phyloP scores from a whole-genome alignment of 1,140 invertebrate genomes.

The Hypothenemus hampei region DNA sequence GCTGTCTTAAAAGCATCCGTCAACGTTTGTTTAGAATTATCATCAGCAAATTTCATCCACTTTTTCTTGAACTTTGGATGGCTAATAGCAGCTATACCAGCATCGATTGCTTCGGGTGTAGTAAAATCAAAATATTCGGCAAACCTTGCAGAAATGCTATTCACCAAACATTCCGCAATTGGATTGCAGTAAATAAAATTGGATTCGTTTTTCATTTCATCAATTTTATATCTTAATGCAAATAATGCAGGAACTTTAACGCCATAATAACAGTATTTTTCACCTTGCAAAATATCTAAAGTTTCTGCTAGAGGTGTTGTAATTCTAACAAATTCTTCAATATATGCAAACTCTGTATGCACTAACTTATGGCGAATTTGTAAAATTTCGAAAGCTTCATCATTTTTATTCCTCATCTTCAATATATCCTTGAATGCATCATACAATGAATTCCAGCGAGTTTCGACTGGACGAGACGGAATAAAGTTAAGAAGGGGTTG shows the following conservation, averaged over 20 bases:
- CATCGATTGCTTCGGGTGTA: neutral
- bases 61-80: neutral
- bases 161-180: neutral
- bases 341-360: neutral
- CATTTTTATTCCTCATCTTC: neutral
- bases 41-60: neutral
- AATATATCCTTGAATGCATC: neutral
- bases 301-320: neutral
- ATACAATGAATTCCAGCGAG: neutral
- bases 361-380: neutral
- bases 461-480: neutral
- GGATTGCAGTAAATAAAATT: neutral
- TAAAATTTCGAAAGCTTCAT: neutral
- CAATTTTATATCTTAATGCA: neutral
- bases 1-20: neutral
- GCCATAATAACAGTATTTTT: neutral
- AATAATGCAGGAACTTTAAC: neutral
- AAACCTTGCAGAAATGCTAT: neutral
- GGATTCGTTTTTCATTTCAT: neutral
- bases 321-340: neutral
- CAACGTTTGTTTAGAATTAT: neutral
- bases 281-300: conserved; percentile 1
- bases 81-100: neutral
- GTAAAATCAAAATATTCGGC: neutral
- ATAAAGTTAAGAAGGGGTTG: neutral